Conservation (phyloP, 2,797 vertebrate genomes). For the Spondyliosoma cantharus region DNA sequence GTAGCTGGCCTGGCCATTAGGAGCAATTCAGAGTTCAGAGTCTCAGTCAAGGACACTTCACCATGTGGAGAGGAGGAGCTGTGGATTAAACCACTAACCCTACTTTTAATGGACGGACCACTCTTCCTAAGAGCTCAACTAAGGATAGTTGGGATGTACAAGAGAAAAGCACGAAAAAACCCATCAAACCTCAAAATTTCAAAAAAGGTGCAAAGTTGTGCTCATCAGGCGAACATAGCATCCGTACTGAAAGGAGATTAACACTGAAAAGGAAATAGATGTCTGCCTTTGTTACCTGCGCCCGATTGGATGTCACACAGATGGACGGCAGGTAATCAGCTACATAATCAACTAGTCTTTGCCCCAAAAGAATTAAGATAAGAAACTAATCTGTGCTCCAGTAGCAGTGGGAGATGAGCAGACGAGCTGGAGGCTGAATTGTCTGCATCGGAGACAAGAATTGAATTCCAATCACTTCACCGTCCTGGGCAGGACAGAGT, state of each 20-base stretch:
- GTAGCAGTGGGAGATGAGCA: not conserved
- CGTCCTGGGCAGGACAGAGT: not conserved
- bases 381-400: not conserved
- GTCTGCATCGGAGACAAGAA: not conserved
- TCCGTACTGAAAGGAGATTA: constrained; percentile 2
- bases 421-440: constrained; percentile 8
- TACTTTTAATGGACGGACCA: not conserved
- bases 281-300: not conserved
- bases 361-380: not conserved
- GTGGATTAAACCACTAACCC: not conserved
- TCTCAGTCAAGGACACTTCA: constrained; percentile 1
- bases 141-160: not conserved
- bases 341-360: constrained; percentile 13
- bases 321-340: constrained; percentile 1
- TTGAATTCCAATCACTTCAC: constrained; percentile 5
- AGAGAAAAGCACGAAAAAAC: not conserved
- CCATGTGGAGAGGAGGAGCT: not conserved
- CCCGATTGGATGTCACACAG: not conserved
- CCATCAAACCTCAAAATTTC: not conserved
- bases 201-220: not conserved
- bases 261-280: not conserved
- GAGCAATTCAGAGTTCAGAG: not conserved
- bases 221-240: not conserved
- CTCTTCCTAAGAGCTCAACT: not conserved
- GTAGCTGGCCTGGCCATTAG: not conserved